Evolutionary conservation across 2,113 vertebrate species (phyloP).

Genomic region (Psephotus haematonotus): DNA sequence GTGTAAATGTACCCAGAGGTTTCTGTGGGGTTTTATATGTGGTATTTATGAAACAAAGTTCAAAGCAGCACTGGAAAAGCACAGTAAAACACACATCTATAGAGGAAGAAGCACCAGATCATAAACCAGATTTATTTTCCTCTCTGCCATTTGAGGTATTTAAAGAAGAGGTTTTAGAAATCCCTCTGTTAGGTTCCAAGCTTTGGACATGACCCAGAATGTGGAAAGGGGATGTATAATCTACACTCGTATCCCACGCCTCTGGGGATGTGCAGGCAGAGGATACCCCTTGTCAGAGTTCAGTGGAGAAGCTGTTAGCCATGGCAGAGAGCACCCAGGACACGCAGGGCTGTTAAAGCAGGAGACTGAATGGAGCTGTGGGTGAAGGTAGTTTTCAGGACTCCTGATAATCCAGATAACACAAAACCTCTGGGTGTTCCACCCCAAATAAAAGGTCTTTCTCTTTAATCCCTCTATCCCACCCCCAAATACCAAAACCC

Average conservation of each 20-base stretch:
- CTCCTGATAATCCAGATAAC: neutral
- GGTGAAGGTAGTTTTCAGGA: neutral
- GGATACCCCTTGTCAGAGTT: accelerated
- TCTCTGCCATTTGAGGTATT: neutral
- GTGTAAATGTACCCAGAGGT: neutral
- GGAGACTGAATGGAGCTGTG: neutral
- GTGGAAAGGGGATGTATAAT: neutral
- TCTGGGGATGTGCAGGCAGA: accelerated
- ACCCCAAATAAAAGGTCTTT: neutral
- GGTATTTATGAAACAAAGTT: neutral
- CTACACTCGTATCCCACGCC: accelerated
- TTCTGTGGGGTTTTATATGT: neutral
- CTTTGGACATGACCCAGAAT: neutral
- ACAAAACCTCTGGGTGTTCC: neutral
- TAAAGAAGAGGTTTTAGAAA: neutral
- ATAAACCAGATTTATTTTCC: neutral
- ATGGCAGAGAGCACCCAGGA: neutral
- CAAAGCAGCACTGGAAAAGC: neutral
- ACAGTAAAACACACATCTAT: neutral
- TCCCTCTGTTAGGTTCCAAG: neutral
- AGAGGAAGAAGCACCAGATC: neutral
- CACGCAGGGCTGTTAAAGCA: accelerated
- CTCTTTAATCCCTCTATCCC: neutral
- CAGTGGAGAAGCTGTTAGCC: neutral
- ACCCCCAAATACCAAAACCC: neutral